A percentile compares a stretch with the other conserved stretches of the same genome.
These are phyloP conservation scores for Lasioglossum zephyrum DNA, from an alignment of 2,888 invertebrate genomes.

Conservation along the genomic window DNA sequence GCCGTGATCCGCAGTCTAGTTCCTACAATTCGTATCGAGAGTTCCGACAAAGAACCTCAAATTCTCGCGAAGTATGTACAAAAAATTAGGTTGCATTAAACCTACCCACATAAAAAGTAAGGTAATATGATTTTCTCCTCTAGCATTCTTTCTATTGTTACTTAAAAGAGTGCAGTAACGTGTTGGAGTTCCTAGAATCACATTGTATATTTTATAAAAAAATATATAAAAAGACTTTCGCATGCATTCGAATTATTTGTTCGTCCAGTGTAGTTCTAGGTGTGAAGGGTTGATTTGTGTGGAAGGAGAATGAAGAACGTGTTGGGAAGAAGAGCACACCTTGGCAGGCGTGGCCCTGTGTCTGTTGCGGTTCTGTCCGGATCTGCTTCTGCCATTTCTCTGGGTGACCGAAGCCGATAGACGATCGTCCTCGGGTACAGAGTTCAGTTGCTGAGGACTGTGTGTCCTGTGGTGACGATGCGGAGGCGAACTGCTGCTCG, in stretches of 20 bases:
- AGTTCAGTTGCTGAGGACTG: constrained; percentile 85
- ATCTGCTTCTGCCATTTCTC: constrained; percentile 87
- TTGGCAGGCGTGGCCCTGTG: constrained; percentile 89
- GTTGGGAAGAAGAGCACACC: constrained; percentile 77
- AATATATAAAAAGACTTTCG: too few species aligned
- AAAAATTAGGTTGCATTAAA: too few species aligned
- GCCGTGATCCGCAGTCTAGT: too few species aligned
- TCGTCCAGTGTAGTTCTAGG: not conserved
- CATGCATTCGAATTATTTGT: not conserved
- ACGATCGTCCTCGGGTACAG: constrained; percentile 87
- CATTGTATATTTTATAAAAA: too few species aligned
- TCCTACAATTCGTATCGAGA: too few species aligned
- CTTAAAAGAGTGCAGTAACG: too few species aligned
- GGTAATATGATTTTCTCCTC: too few species aligned
- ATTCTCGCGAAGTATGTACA: too few species aligned
- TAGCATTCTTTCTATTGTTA: too few species aligned
- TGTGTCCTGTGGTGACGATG: constrained; percentile 85
- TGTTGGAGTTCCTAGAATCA: too few species aligned
- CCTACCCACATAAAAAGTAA: too few species aligned
- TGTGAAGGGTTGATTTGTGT: not conserved
- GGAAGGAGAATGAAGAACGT: not conserved
- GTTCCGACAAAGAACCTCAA: too few species aligned
- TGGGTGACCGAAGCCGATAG: constrained; percentile 88
- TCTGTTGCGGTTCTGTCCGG: constrained; percentile 87
- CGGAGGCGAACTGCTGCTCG: constrained; percentile 87